phyloP scores from a whole-genome alignment of 2,888 invertebrate species.

The Nymphalis urticae region DNA sequence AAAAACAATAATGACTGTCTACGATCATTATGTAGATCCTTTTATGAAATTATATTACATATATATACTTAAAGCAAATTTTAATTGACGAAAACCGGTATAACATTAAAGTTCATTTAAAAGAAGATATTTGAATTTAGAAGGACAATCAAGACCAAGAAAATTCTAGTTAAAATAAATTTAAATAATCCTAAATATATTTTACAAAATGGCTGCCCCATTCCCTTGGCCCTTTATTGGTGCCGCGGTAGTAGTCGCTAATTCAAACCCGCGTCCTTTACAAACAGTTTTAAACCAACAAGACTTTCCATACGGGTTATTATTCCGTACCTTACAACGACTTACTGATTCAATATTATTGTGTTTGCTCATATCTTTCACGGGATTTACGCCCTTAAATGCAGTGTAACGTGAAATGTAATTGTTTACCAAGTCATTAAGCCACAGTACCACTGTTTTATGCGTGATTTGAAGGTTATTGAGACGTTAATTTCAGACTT shows the following conservation, averaged over 20 bases:
- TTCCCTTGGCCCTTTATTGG: conserved; percentile 51
- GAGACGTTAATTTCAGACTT: conserved; percentile 50
- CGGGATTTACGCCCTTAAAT: conserved; percentile 45
- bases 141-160: background rate
- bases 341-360: conserved; percentile 17
- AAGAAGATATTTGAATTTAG: too few relatives aligned
- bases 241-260: conserved; percentile 77
- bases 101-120: too few relatives aligned
- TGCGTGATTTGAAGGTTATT: conserved; percentile 43
- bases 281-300: conserved; percentile 69
- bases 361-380: conserved; percentile 16
- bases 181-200: background rate
- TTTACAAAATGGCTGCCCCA: conserved; percentile 24
- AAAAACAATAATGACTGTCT: too few relatives aligned
- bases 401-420: conserved; percentile 50
- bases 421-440: conserved; percentile 64
- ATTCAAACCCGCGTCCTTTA: conserved; percentile 67
- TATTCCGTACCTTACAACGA: conserved; percentile 18
- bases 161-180: background rate
- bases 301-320: conserved; percentile 45
- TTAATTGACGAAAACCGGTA: too few relatives aligned
- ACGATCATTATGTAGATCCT: too few relatives aligned
- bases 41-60: too few relatives aligned
- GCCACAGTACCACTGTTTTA: conserved; percentile 62
- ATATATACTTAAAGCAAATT: too few relatives aligned